These are phyloP conservation scores for Trichomycterus rosablanca DNA, from an alignment of 2,113 vertebrate genomes.

Conservation along the genomic window DNA sequence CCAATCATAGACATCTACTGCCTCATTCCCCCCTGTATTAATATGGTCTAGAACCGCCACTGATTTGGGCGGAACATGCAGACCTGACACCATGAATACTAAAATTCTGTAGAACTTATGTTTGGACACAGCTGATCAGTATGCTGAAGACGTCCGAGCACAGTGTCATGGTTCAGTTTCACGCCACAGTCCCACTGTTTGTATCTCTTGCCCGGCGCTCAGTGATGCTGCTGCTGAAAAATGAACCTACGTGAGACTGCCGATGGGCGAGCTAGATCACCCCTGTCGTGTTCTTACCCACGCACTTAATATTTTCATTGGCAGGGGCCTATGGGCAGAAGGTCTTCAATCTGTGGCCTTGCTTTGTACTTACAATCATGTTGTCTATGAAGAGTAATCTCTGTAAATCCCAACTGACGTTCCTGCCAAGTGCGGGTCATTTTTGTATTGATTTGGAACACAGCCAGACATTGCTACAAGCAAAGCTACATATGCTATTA, in stretches of 20 bases:
- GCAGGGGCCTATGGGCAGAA: background rate
- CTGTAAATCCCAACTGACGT: background rate
- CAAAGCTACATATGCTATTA: background rate
- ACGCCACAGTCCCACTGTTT: too few relatives aligned
- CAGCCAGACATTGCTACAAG: background rate
- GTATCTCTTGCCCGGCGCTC: too few relatives aligned
- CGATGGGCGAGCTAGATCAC: background rate
- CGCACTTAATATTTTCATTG: background rate
- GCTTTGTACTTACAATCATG: constrained; percentile 4
- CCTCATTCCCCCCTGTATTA: too few relatives aligned
- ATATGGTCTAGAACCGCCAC: too few relatives aligned
- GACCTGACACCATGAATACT: too few relatives aligned
- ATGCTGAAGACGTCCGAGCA: too few relatives aligned
- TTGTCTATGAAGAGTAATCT: constrained; percentile 1
- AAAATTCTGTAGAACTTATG: too few relatives aligned
- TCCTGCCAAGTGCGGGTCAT: constrained; percentile 8
- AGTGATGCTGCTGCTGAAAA: background rate
- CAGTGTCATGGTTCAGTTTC: too few relatives aligned
- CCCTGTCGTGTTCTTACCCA: background rate
- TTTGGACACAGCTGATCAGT: too few relatives aligned
- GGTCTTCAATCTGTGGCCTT: background rate
- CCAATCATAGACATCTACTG: too few relatives aligned
- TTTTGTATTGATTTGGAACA: constrained; percentile 11
- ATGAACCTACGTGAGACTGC: background rate
- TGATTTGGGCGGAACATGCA: too few relatives aligned